Base-by-base conservation (phyloP, 2,113 vertebrate species). In the Cettia cetti region DNA sequence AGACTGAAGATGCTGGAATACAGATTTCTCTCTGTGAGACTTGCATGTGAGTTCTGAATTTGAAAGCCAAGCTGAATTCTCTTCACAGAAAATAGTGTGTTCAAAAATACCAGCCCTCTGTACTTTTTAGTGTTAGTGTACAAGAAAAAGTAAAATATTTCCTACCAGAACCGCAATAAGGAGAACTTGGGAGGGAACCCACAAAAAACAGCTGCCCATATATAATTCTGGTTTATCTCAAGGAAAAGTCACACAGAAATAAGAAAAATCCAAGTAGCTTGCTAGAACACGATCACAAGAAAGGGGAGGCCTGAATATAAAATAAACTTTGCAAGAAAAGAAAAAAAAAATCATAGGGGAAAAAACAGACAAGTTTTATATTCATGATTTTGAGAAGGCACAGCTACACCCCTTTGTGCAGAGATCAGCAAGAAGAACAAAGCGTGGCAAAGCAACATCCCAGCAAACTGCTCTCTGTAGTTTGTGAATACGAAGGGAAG, bases 231-330 rank as follows among this genome's bases (percentile, higher is more conserved):
- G 7, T 66, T 80, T 56, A 18, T 47, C 2, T 65, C n/a, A 16
- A 40, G 7, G 40, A 79, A 31, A 79, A 89, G 10, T 16, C 11
- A 27, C 14, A 35, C 27, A 66, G 20, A 59, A 82, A 60, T 17
- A 47, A 59, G 13, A 8, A 91, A 70, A 83, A 47, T 8, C 21
- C 15, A 66, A 80, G 39, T 8, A 3, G 6, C 45, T 69, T 65
- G 6, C 6, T 45, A 69, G 26, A 83, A 59, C 7, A 42, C 0
- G 0, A 37, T 7, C 15, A 26, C 33, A 54, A 40, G 35, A 71
- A 82, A 79, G 16, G 6, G 7, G 24, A 89, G 4, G 2, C 4
- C 0, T 21, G 28, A 80, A 56, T 5, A 33, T 33, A 37, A 75
- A 85, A 37, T 21, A 23, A 44, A 42, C 4, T 49, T 35, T 22